These are phyloP conservation scores for rat (Rattus norvegicus) DNA, from an alignment of 2,113 vertebrate species.

Conservation along the genomic window DNA sequence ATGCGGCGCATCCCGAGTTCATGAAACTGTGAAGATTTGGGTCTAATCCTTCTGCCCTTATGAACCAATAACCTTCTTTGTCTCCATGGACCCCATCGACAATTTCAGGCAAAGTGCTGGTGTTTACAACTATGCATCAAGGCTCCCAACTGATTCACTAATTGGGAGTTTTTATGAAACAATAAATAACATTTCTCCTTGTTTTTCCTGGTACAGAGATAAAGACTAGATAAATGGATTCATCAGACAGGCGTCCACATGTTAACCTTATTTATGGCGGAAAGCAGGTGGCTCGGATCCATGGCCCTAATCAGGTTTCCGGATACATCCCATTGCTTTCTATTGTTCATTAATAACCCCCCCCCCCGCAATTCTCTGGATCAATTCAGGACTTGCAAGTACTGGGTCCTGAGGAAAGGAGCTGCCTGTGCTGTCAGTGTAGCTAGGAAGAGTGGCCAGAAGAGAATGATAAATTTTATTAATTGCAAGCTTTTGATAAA, in stretches of 20 bases:
- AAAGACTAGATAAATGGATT: conserved; percentile 52
- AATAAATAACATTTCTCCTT: conserved; percentile 67
- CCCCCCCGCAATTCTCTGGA: neutral
- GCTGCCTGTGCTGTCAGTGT: neutral
- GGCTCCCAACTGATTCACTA: conserved; percentile 60
- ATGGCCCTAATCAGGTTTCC: neutral
- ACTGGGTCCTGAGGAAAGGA: neutral
- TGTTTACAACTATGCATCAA: conserved; percentile 30
- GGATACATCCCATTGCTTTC: neutral
- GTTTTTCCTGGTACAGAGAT: conserved; percentile 48
- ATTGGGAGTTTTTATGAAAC: conserved; percentile 69
- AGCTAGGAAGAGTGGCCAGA: neutral
- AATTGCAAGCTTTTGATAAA: neutral
- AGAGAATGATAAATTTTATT: conserved; percentile 7
- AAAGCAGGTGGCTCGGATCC: neutral
- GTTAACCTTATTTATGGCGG: conserved; percentile 37
- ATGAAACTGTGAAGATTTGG: conserved; percentile 53
- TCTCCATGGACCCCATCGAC: neutral
- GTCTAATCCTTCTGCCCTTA: conserved; percentile 13
- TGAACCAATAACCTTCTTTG: conserved; percentile 45
- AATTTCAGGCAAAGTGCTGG: conserved; percentile 32
- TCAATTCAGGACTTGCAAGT: neutral
- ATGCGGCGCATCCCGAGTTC: neutral
- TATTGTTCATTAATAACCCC: conserved; percentile 54
- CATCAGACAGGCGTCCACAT: conserved; percentile 43